These are phyloP conservation scores for Myzus persicae DNA, from an alignment of 1,140 invertebrate genomes.

Conservation along the genomic window DNA sequence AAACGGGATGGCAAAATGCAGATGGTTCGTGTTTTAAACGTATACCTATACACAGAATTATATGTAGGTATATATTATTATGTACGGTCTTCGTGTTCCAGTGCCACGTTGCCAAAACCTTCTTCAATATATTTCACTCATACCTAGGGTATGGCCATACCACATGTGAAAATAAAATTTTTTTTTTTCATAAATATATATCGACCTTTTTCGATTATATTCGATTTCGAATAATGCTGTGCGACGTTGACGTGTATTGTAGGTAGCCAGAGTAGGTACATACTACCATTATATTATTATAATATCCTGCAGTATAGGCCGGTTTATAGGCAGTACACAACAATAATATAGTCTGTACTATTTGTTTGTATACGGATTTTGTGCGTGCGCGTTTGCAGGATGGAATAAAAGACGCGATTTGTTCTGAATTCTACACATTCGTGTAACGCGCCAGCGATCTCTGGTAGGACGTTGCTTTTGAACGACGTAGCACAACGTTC, in stretches of 20 bases:
- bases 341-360: background rate
- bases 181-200: background rate
- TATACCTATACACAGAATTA: background rate
- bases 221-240: background rate
- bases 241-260: background rate
- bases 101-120: conserved; percentile 44
- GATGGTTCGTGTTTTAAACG: conserved; percentile 20
- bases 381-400: background rate
- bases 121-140: background rate
- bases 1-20: conserved; percentile 35
- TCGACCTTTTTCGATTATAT: conserved; percentile 4
- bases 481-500: no score
- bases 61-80: background rate
- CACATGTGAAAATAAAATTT: background rate
- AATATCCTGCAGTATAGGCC: background rate
- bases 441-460: background rate
- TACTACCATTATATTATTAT: background rate
- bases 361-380: background rate
- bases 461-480: background rate
- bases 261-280: background rate
- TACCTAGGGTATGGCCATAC: background rate
- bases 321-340: background rate
- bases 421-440: background rate
- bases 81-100: background rate
- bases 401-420: background rate